These are phyloP conservation scores for Brachionus paranguensis DNA, from an alignment of 1,140 invertebrate species.

Conservation along the genomic window DNA sequence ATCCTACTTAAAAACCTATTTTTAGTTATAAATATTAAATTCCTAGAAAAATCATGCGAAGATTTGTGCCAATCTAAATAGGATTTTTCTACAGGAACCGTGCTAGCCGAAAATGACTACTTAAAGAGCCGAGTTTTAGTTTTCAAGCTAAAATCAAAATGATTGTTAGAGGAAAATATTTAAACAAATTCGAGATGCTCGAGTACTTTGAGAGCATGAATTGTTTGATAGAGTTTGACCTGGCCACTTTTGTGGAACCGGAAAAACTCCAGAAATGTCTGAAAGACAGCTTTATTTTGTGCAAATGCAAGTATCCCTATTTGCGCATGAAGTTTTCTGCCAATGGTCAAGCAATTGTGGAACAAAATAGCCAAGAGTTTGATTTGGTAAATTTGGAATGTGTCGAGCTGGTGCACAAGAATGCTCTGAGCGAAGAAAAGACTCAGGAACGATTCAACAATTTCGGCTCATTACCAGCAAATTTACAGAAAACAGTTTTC, in stretches of 20 bases:
- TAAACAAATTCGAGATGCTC: background rate
- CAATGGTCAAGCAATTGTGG: background rate
- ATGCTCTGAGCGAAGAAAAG: background rate
- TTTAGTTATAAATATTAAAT: background rate
- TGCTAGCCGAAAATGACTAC: background rate
- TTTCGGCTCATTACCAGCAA: background rate
- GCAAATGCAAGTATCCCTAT: background rate
- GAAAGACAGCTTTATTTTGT: background rate
- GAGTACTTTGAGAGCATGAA: conserved; percentile 14
- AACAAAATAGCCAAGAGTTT: background rate
- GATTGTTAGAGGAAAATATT: background rate
- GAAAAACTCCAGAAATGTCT: background rate
- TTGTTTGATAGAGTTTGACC: background rate
- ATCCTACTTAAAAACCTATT: background rate
- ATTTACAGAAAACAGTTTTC: background rate
- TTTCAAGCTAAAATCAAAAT: background rate
- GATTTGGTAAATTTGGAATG: background rate
- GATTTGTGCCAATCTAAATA: background rate
- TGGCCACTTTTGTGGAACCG: background rate
- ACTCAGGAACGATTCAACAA: background rate
- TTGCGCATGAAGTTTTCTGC: background rate
- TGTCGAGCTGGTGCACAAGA: background rate
- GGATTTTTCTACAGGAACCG: background rate
- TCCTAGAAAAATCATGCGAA: background rate
- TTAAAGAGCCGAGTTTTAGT: background rate